Base-by-base conservation (phyloP, 2,888 invertebrate genomes). In the Noctua janthe region DNA sequence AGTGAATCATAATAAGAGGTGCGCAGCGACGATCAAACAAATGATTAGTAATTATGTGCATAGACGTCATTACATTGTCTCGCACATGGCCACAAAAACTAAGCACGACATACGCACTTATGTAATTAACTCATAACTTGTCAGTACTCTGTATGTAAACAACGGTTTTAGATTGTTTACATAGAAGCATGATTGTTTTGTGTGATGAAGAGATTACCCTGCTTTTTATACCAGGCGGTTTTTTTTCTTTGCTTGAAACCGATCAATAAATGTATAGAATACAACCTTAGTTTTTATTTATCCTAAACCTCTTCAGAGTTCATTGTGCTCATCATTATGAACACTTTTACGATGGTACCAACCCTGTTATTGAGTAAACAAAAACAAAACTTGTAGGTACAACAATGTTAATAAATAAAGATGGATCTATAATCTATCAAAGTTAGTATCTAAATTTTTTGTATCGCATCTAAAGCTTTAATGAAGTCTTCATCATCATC, bases 11-110 rank as follows among this genome's bases (percentile, higher is more conserved):
- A 88, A 82, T 86, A 59, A 84, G 84, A 87, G 70, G 82, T 86
- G 87, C 91, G 90, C 91, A 90, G 90, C 86, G n/a, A 88, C 86
- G 81, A 80, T 83, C 64, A 81, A 85, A 71, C 81, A 83, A 87
- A 76, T 84, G 81, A 87, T 77, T 71, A 79, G 59, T 81, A 85
- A 91, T 91, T 89, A 89, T 59, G 43, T 59, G 54, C 77, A 71
- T 86, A 88, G 87, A 87, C 67, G 56, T 84, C 59, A 71, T 62
- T 35, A 76, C 76, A 84, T 81, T 83, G 54, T 76, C 74, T 81
- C 66, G 78, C 85, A 86, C 78, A 74, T 82, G 82, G 39, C 54
- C 70, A 84, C 84, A 90, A 86, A 84, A 89, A 89, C 80, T 78
- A 23, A 67, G 66, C 47, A 69, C 39, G 66, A 72, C 29, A 62